Evolutionary conservation across 2,797 vertebrate genomes (phyloP).

Genomic region (Phalanger gymnotis): DNA sequence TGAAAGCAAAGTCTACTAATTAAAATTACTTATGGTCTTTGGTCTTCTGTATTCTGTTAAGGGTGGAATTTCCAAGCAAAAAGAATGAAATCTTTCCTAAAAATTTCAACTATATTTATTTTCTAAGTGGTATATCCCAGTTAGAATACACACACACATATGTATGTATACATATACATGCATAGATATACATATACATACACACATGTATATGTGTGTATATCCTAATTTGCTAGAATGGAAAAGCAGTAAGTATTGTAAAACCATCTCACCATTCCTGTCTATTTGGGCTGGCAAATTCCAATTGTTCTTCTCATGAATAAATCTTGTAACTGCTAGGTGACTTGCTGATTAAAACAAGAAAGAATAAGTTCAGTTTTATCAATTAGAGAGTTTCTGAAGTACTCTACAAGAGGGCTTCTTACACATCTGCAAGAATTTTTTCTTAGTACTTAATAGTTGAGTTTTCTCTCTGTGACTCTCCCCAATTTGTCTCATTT

Average conservation of each 20-base stretch:
- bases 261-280: not conserved
- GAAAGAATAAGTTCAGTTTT: not conserved
- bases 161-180: no score
- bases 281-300: not conserved
- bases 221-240: no score
- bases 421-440: no score
- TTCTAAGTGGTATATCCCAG: not conserved
- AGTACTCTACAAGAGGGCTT: not conserved
- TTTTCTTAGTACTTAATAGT: not conserved
- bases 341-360: not conserved
- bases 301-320: not conserved
- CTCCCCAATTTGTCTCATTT: not conserved
- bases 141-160: no score
- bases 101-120: not conserved
- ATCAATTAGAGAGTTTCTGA: not conserved
- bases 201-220: no score
- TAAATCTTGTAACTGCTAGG: not conserved
- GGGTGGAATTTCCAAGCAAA: not conserved
- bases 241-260: not conserved
- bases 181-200: no score
- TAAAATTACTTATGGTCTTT: not conserved
- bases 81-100: not conserved
- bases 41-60: not conserved
- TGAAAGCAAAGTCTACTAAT: not conserved
- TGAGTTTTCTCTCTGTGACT: not conserved